Conservation (phyloP, 2,797 vertebrate genomes). For the Amazona finschi region DNA sequence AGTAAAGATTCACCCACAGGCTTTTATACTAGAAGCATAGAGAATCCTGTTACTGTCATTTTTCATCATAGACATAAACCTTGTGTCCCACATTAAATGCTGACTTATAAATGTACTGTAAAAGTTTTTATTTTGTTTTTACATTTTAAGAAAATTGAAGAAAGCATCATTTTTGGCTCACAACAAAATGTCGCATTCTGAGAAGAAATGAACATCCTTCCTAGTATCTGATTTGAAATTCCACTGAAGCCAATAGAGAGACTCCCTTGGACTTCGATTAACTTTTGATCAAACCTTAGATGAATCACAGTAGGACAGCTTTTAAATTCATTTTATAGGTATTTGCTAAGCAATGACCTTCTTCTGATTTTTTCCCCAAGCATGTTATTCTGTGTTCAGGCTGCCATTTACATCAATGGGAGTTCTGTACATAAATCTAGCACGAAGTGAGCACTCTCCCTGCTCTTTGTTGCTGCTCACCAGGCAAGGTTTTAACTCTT, state of each 20-base stretch:
- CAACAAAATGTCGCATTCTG: not conserved
- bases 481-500: not conserved
- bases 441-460: not conserved
- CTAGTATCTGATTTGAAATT: not conserved
- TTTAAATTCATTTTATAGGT: not conserved
- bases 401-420: not conserved
- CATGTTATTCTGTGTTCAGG: not conserved
- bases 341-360: not conserved
- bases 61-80: not conserved
- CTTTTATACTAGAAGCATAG: not conserved
- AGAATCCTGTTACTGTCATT: not conserved
- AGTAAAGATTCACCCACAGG: not conserved
- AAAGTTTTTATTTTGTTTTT: not conserved
- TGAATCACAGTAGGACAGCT: not conserved
- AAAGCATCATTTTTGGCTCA: not conserved
- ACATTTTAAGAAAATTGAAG: not conserved
- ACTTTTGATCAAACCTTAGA: not conserved
- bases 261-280: not conserved
- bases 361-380: not conserved
- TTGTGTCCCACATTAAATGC: not conserved
- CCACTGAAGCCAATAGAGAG: not conserved
- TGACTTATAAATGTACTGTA: not conserved
- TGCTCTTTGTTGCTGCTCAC: not conserved
- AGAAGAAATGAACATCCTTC: not conserved
- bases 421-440: not conserved